Conservation (phyloP, 2,888 invertebrate species). For the Diadromus collaris region DNA sequence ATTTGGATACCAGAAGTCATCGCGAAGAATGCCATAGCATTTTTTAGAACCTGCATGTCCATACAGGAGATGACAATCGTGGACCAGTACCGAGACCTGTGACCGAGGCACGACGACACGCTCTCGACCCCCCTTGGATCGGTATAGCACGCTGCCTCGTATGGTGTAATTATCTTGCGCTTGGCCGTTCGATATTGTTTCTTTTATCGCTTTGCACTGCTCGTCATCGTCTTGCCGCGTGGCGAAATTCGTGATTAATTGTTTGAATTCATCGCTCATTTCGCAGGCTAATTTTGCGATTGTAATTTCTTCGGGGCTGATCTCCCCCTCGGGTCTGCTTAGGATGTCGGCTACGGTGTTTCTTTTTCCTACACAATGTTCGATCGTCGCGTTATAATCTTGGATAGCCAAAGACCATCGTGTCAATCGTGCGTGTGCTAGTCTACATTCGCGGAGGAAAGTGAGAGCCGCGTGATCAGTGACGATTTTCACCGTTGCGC, state of each 20-base stretch:
- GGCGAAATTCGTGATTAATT: neutral
- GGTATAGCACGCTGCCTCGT: neutral
- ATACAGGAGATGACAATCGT: neutral
- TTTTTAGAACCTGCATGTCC: conserved; percentile 13
- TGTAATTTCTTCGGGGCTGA: neutral
- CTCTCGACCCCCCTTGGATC: neutral
- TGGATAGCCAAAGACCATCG: conserved; percentile 44
- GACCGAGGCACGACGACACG: neutral
- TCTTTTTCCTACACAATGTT: conserved; percentile 26
- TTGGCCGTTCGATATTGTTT: neutral
- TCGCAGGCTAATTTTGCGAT: neutral
- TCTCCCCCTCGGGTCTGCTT: conserved; percentile 12
- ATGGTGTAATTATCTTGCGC: neutral
- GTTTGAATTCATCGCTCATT: neutral
- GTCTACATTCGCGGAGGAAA: conserved; percentile 29
- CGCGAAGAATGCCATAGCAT: neutral
- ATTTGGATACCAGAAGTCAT: conserved; percentile 1
- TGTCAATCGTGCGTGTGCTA: conserved; percentile 26
- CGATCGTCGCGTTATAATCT: conserved; percentile 29
- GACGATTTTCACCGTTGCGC: conserved; percentile 5
- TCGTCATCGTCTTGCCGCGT: neutral
- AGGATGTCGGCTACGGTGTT: conserved; percentile 30
- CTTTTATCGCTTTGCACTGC: neutral
- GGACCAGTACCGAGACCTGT: neutral
- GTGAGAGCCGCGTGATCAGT: conserved; percentile 51